Evolutionary conservation across 2,113 vertebrate species (phyloP).

Genomic region (Alexandromys fortis): DNA sequence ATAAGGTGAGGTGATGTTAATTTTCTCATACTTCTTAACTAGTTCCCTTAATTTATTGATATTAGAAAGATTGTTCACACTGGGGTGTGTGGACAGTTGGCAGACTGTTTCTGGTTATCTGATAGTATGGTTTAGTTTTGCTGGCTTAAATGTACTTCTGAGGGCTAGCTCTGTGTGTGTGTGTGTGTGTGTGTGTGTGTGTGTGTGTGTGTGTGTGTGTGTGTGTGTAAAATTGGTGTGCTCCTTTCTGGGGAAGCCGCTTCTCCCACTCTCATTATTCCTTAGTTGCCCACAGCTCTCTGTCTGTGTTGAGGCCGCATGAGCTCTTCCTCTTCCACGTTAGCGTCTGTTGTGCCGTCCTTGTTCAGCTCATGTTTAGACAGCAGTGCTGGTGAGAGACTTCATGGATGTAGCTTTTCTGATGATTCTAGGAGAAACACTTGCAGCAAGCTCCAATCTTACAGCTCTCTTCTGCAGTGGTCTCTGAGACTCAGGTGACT

Average conservation of each 20-base stretch:
- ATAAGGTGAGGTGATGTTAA: slow-evolving; percentile 89
- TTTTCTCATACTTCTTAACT: not conserved
- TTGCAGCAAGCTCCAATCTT: not conserved
- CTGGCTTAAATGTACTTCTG: not conserved
- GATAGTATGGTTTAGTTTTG: not conserved
- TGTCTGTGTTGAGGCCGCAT: not conserved
- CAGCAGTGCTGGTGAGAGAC: no score
- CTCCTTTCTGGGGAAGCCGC: not conserved
- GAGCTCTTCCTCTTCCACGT: not conserved
- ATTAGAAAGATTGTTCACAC: not conserved
- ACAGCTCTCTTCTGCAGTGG: not conserved
- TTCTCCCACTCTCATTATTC: not conserved
- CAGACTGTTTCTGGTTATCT: not conserved
- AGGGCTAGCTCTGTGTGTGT: not conserved
- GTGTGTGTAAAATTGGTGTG: not conserved
- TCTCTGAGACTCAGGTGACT: not conserved
- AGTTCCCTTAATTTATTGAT: not conserved
- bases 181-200: not conserved
- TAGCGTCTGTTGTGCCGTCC: not conserved
- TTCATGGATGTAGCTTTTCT: no score
- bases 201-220: not conserved
- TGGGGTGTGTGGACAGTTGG: not conserved
- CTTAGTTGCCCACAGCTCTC: not conserved
- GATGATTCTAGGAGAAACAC: no score
- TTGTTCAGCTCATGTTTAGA: no score